A percentile compares a stretch with the other conserved stretches of the same genome.
Conservation (phyloP, 2,113 vertebrate genomes). For the Athene noctua region DNA sequence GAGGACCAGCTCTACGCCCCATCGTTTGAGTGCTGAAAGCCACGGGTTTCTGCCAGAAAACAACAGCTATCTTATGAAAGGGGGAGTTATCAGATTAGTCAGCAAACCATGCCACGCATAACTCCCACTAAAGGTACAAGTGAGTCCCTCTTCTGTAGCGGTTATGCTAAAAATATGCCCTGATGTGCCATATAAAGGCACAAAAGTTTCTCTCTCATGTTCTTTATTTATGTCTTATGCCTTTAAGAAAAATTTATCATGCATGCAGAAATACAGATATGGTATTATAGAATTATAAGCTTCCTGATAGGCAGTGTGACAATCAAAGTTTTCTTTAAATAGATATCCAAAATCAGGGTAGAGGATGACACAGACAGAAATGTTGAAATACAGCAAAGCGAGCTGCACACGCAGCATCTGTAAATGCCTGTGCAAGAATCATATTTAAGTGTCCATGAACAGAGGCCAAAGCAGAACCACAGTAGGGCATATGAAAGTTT, state of each 20-base stretch:
- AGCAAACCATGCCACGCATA: neutral
- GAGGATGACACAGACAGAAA: neutral
- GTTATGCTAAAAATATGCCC: conserved; percentile 27
- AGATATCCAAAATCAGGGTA: neutral
- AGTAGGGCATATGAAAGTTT: neutral
- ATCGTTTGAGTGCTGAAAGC: neutral
- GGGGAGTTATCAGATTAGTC: neutral
- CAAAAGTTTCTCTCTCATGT: neutral
- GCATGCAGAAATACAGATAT: neutral
- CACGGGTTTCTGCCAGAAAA: neutral
- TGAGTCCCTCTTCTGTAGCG: neutral
- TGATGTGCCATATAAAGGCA: neutral
- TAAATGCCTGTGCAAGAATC: accelerated
- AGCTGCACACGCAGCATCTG: neutral
- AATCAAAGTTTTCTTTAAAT: neutral
- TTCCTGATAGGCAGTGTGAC: neutral
- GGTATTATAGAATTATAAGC: neutral
- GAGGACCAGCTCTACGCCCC: neutral
- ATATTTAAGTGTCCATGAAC: accelerated
- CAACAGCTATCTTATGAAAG: conserved; percentile 16
- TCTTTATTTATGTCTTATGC: neutral
- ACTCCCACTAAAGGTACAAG: neutral
- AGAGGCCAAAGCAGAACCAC: neutral
- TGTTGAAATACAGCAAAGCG: accelerated
- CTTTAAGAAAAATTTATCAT: neutral